Conservation (phyloP, 2,797 vertebrate species). For the Furcifer pardalis region DNA sequence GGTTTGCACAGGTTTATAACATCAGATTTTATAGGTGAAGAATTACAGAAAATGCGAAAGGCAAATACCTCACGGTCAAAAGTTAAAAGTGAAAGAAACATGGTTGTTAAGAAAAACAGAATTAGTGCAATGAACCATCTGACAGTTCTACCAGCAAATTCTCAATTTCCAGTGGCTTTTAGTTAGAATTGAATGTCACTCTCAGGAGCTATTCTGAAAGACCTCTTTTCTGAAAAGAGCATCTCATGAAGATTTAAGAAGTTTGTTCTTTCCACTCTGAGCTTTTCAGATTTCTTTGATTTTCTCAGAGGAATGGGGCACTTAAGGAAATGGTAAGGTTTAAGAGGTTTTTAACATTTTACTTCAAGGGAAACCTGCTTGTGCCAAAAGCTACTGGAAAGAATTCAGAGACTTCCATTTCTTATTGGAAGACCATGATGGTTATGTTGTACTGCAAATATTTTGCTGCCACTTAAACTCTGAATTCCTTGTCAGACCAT, state of each 20-base stretch:
- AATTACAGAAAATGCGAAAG: neutral
- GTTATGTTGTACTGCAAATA: neutral
- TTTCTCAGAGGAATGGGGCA: neutral
- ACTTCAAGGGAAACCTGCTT: neutral
- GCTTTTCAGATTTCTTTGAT: neutral
- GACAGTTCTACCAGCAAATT: neutral
- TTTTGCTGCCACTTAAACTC: neutral
- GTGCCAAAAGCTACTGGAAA: neutral
- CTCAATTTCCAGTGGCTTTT: constrained; percentile 8
- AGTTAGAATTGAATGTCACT: neutral
- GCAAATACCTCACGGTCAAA: neutral
- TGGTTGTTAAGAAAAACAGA: neutral
- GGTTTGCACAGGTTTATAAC: neutral
- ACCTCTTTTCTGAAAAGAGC: neutral
- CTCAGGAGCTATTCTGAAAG: constrained; percentile 16
- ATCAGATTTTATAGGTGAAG: neutral
- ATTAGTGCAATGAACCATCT: neutral
- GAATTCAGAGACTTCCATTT: neutral
- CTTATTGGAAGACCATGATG: neutral
- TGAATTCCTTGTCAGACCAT: neutral
- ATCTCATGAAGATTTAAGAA: constrained; percentile 5
- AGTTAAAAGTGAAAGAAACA: neutral
- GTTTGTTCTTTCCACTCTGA: neutral
- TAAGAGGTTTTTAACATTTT: neutral
- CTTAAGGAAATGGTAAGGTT: constrained; percentile 4